Conservation (phyloP, 2,113 vertebrate genomes). For the Corythornis vintsioides region DNA sequence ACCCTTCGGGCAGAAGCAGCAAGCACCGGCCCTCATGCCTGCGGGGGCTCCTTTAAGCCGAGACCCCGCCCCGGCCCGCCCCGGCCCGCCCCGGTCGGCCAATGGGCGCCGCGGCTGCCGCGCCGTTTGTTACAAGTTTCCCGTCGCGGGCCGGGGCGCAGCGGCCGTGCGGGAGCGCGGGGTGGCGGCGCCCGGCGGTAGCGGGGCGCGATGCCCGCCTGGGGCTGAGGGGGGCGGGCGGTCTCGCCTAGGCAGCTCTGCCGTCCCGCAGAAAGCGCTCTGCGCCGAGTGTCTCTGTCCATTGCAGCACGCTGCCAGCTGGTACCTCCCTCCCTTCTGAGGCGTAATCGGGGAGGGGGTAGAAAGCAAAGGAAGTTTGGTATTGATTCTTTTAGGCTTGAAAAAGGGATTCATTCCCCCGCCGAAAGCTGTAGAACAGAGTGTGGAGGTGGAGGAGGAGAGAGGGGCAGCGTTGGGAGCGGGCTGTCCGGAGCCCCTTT, state of each 20-base stretch:
- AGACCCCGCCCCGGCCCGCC: constrained; percentile 25
- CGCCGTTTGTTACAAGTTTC: constrained; percentile 54
- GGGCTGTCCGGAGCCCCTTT: background rate
- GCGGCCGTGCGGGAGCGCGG: background rate
- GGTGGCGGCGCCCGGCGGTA: background rate
- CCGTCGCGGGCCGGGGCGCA: background rate
- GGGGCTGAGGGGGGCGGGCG: background rate
- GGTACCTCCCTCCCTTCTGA: background rate
- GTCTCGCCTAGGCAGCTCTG: background rate
- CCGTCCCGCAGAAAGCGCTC: background rate
- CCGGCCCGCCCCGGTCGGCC: background rate
- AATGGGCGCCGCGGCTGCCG: constrained; percentile 20
- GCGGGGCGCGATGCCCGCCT: background rate
- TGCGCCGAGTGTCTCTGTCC: background rate
- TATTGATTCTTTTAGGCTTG: background rate
- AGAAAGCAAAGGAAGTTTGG: constrained; percentile 18
- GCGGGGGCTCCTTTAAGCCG: constrained; percentile 56
- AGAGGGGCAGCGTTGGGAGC: background rate
- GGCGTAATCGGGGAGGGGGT: constrained; percentile 10
- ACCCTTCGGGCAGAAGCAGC: no score
- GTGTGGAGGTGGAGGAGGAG: background rate
- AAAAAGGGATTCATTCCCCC: background rate
- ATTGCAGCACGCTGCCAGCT: background rate
- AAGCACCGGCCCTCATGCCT: fast-evolving
- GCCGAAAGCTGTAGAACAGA: background rate